Evolutionary conservation across 2,797 vertebrate genomes (phyloP).

Genomic region (Tinamus major): DNA sequence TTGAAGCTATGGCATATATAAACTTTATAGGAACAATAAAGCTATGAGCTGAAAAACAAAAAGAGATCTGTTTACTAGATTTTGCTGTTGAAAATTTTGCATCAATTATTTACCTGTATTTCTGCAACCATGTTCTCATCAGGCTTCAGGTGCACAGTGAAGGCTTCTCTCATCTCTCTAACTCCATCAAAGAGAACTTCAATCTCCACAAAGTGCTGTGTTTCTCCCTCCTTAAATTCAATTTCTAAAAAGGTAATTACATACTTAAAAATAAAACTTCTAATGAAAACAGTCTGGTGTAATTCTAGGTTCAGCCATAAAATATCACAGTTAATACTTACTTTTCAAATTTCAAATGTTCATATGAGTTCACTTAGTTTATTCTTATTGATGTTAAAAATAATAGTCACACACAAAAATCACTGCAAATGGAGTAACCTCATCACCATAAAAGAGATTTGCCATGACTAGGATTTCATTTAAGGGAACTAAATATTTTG

Average conservation of each 20-base stretch:
- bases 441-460: neutral
- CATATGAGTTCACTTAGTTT: neutral
- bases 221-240: conserved; percentile 91
- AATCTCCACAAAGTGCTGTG: conserved; percentile 87
- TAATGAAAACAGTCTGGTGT: neutral
- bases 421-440: neutral
- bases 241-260: conserved; percentile 83
- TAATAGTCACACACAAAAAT: neutral
- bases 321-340: neutral
- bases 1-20: neutral
- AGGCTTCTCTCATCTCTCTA: conserved; percentile 94
- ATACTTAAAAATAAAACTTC: neutral
- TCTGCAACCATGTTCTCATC: conserved; percentile 96
- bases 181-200: conserved; percentile 90
- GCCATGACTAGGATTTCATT: neutral
- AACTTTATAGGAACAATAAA: neutral
- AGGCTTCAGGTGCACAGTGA: conserved; percentile 92
- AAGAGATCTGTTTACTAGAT: neutral
- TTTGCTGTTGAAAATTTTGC: neutral
- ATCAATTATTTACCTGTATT: conserved; percentile 83
- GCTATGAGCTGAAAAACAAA: neutral
- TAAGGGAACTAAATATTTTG: neutral
- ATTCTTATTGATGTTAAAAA: neutral
- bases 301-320: neutral
- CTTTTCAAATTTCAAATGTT: neutral